Evolutionary conservation across 2,113 vertebrate genomes (phyloP), one percentile per base, ranked within the genome.

Genomic region (Oreochromis spilurus): DNA sequence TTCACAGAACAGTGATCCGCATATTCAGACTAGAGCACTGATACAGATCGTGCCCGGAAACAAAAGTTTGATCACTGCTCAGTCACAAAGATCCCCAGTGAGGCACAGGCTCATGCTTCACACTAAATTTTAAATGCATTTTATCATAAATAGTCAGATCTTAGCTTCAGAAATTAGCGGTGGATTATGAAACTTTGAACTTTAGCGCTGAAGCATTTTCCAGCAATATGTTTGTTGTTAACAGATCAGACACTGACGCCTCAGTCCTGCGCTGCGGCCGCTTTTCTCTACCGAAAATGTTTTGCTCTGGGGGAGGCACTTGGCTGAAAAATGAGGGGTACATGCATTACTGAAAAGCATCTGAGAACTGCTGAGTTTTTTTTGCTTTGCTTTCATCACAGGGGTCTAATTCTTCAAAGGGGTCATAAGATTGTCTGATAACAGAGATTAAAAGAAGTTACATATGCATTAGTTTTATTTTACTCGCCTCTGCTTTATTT

Each of bases 191-290:
- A 72, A 72, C 21, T 3, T 72, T 72, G 21, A 72, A 48, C 40
- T 72, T 26, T 11, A 17, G 21, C 21, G 16, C 14, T 0, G 40
- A 72, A 45, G 26, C 3, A 0, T 31, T 50, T 77, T 50, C 10
- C 6, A 50, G 26, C 2, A 50, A 77, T 31, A 8, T 77, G 26
- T 52, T 77, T 52, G 72, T 19, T n/a, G 72, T 77, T n/a, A n/a
- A 31, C 0, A 13, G 26, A 77, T 75, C 9, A 29, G 40, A 29
- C 67, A 29, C 17, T 48, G 70, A 50, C 0, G 24, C 24, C 43
- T 75, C 70, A 17, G 70, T 75, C 70, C 43, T 75, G 70, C 1
- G 8, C 14, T 11, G 40, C 21, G 11, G 40, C 6, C 1, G 3
- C 45, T 52, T 13, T 77, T 34, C 48, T 31, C 0, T 1, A 77